Evolutionary conservation across 2,113 vertebrate genomes (phyloP).

Genomic region (Salvator merianae): DNA sequence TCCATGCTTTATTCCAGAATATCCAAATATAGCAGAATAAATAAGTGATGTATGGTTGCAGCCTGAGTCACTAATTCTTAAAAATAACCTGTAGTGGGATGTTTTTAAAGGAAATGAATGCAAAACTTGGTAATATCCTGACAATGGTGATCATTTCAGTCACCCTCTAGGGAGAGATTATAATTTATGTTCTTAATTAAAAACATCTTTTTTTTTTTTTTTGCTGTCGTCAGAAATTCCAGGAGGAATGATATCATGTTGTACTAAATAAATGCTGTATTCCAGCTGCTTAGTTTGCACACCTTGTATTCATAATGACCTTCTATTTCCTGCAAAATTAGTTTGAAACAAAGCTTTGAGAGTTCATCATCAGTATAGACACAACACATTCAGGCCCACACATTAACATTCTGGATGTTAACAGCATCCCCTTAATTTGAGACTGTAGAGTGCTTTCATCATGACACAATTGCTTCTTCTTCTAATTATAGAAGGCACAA

Average conservation of each 20-base stretch:
- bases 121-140: slow-evolving; percentile 41
- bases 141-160: slow-evolving; percentile 39
- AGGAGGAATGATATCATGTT: slow-evolving; percentile 30
- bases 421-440: neutral
- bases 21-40: too few relatives aligned
- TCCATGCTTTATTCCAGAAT: too few relatives aligned
- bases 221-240: slow-evolving; percentile 17
- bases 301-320: neutral
- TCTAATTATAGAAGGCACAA: neutral
- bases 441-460: neutral
- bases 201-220: slow-evolving; percentile 43
- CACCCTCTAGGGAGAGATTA: slow-evolving; percentile 34
- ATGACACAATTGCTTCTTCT: neutral
- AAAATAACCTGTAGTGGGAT: slow-evolving; percentile 22
- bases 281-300: neutral
- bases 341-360: slow-evolving; percentile 7
- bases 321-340: slow-evolving; percentile 13
- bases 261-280: slow-evolving; percentile 9
- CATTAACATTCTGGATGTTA: neutral
- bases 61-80: too few relatives aligned
- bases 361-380: slow-evolving; percentile 1
- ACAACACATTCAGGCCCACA: neutral
- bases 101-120: slow-evolving; percentile 21
- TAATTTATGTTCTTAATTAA: slow-evolving; percentile 66
- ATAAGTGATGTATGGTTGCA: too few relatives aligned